Evolutionary conservation across 2,888 invertebrate genomes (phyloP).

Genomic region (Junonia oenone): DNA sequence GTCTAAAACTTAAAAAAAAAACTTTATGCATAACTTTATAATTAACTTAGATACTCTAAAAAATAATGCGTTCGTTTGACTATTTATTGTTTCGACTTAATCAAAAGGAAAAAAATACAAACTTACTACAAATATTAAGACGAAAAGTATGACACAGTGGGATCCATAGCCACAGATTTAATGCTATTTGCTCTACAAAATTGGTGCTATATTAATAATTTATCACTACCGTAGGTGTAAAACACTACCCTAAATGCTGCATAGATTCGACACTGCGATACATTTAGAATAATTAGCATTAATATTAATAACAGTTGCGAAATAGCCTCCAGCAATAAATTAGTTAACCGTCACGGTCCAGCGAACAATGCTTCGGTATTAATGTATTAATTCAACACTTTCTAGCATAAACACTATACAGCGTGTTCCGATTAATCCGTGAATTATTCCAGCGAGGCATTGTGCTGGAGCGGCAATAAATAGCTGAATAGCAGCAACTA

Average conservation of each 20-base stretch:
- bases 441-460: conserved; percentile 1
- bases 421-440: not conserved
- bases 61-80: too few relatives aligned
- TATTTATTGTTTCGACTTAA: too few relatives aligned
- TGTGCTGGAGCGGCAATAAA: conserved; percentile 6
- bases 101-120: too few relatives aligned
- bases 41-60: too few relatives aligned
- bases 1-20: too few relatives aligned
- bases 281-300: not conserved
- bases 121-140: too few relatives aligned
- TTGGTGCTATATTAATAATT: too few relatives aligned
- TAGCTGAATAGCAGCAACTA: conserved; percentile 2
- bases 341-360: not conserved
- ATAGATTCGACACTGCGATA: not conserved
- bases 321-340: not conserved
- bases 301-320: not conserved
- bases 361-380: not conserved
- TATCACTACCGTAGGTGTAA: not conserved
- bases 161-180: too few relatives aligned
- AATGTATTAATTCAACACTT: not conserved
- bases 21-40: too few relatives aligned
- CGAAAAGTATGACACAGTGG: too few relatives aligned
- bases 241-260: not conserved
- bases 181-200: too few relatives aligned
- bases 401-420: not conserved